Base-by-base conservation (phyloP, 2,797 vertebrate genomes). In the Aplochiton taeniatus region DNA sequence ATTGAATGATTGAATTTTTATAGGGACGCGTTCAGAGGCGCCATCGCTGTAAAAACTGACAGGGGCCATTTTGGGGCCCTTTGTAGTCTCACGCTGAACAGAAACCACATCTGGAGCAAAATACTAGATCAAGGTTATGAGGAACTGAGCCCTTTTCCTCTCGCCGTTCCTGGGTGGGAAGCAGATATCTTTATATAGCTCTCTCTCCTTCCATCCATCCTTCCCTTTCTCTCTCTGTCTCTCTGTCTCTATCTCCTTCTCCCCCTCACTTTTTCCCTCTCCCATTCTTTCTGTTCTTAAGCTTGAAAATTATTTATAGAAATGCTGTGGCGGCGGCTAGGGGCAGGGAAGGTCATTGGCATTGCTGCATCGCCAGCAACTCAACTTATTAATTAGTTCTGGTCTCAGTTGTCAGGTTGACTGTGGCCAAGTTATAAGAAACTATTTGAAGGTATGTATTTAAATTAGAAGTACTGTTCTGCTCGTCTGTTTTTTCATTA, bases 81-180 rank as follows among this genome's bases (percentile, higher is more conserved):
- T 71, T 72, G 76, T 66, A 68, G 73, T 76, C 61, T 66, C 16
- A 55, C 56, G n/a, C 58, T 62, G 61, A 58, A 57, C 65, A 65
- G 65, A 52, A 47, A 50, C 54, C 71, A 69, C 75, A 80, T 81
- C 73, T 81, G 73, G 77, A 76, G 75, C 71, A 70, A 77, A 81
- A 75, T 65, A 71, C 78, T 65, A 78, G 71, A 78, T 75, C 61
- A 70, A 68, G 73, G 58, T 72, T 80, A 66, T 50, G 47, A 72
- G 54, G 31, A 31, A 31, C 31, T 63, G 53, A 59, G 62, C 58
- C 68, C 52, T 16, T 65, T 63, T 76, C 72, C 70, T 59, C 42
- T 56, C 41, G n/a, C 41, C 65, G 70, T 70, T 75, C 70, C 69
- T 62, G 73, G 76, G 74, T 77, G 71, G 67, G 74, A 82, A 74